Conservation (phyloP, 2,888 invertebrate species). For the Coenonympha arcania region DNA sequence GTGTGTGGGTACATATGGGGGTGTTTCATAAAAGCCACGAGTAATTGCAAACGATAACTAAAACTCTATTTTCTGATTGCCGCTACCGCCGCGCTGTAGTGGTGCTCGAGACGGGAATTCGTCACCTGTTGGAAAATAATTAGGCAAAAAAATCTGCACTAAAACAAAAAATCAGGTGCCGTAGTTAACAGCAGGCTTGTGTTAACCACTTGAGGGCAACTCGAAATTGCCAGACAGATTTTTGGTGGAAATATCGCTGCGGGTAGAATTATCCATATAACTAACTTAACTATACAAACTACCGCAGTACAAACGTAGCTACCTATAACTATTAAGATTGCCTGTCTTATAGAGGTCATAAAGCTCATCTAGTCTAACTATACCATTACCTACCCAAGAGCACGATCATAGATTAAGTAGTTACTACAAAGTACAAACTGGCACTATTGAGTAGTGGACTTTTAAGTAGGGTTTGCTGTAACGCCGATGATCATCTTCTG, state of each 20-base stretch:
- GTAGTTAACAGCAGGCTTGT: slow-evolving; percentile 57
- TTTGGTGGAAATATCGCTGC: slow-evolving; percentile 42
- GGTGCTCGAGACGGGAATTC: slow-evolving; percentile 69
- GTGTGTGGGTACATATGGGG: slow-evolving; percentile 15
- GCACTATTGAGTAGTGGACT: too few relatives aligned
- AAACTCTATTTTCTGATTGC: slow-evolving; percentile 53
- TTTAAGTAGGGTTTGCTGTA: too few relatives aligned
- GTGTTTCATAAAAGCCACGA: slow-evolving; percentile 45
- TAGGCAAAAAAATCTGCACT: slow-evolving; percentile 72
- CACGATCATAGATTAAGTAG: too few relatives aligned
- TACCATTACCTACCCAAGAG: too few relatives aligned
- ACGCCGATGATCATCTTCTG: too few relatives aligned
- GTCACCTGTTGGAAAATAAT: slow-evolving; percentile 75
- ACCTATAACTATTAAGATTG: too few relatives aligned
- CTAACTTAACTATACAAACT: too few relatives aligned
- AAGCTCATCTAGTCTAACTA: too few relatives aligned
- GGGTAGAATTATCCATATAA: too few relatives aligned
- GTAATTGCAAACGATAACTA: slow-evolving; percentile 63
- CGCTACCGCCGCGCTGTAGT: slow-evolving; percentile 55
- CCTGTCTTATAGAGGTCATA: too few relatives aligned
- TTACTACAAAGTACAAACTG: too few relatives aligned
- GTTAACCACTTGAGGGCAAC: slow-evolving; percentile 53
- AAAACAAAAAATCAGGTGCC: slow-evolving; percentile 70
- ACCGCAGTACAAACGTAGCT: too few relatives aligned
- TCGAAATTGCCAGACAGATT: slow-evolving; percentile 44